Percentiles rank a stretch among this genome's conserved stretches.
These are phyloP conservation scores for Myripristis murdjan DNA, from an alignment of 2,797 vertebrate species.

Conservation along the genomic window DNA sequence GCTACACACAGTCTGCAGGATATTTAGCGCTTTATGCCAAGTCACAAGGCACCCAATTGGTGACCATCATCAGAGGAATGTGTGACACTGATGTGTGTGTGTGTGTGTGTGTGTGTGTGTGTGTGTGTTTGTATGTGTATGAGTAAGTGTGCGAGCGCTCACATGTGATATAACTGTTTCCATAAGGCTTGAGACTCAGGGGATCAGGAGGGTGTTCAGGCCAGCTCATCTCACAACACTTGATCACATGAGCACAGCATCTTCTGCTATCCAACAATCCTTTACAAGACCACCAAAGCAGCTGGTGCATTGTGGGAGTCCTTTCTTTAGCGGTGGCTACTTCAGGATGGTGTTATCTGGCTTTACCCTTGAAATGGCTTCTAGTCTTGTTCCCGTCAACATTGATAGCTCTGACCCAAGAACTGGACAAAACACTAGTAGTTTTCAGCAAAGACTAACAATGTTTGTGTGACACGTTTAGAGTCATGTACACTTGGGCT, in stretches of 20 bases:
- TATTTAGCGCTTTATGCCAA: constrained; percentile 58
- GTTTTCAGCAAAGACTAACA: background rate
- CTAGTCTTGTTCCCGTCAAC: constrained; percentile 26
- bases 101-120: background rate
- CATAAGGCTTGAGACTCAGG: background rate
- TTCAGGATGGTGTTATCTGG: constrained; percentile 29
- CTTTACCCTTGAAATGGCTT: constrained; percentile 38
- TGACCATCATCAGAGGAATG: constrained; percentile 13
- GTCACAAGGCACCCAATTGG: constrained; percentile 49
- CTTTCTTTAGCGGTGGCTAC: background rate
- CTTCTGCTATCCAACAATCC: background rate
- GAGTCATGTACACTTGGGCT: constrained; percentile 1
- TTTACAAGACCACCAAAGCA: background rate
- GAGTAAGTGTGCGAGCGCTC: background rate
- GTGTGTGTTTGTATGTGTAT: background rate
- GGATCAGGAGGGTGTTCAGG: constrained; percentile 1
- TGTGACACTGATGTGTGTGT: constrained; percentile 39
- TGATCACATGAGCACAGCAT: constrained; percentile 3
- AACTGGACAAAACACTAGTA: background rate
- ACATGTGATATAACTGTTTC: constrained; percentile 3
- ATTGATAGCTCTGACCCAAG: constrained; percentile 24
- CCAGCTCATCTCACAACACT: background rate
- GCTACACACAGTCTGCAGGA: constrained; percentile 34
- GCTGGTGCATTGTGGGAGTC: constrained; percentile 3
- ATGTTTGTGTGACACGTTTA: background rate